Percentiles rank a stretch among this genome's conserved stretches.
Evolutionary conservation across 2,797 vertebrate species (phyloP).

Genomic region (Haliaeetus vocifer): DNA sequence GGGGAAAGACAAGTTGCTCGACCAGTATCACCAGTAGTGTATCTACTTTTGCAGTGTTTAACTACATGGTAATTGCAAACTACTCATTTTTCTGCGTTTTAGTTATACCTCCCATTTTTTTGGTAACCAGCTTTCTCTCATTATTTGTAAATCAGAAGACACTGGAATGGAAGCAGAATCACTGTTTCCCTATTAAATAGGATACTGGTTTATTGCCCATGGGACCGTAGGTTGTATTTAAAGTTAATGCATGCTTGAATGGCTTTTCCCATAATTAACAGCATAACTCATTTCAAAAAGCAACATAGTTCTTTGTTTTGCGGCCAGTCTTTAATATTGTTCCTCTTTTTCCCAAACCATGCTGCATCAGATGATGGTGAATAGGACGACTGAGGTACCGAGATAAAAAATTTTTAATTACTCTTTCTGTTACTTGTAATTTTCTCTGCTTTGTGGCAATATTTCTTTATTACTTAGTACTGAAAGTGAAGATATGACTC

Average conservation of each 20-base stretch:
- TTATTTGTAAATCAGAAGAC: background rate
- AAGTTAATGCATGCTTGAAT: constrained; percentile 36
- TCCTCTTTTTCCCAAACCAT: constrained; percentile 81
- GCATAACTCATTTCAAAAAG: constrained; percentile 21
- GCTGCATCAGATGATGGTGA: constrained; percentile 99
- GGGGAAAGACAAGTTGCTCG: background rate
- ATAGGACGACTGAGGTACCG: constrained; percentile 99
- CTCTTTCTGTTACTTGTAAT: constrained; percentile 26
- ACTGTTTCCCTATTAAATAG: background rate
- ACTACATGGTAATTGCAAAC: background rate
- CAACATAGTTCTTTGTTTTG: constrained; percentile 30
- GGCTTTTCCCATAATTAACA: constrained; percentile 32
- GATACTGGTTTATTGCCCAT: background rate
- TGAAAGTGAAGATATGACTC: background rate
- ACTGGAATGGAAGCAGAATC: background rate
- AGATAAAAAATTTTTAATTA: constrained; percentile 63
- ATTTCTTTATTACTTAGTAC: background rate
- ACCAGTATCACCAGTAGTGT: background rate
- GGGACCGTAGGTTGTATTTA: background rate
- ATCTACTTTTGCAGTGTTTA: background rate
- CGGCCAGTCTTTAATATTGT: constrained; percentile 74
- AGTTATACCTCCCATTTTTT: background rate
- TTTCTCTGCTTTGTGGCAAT: constrained; percentile 6
- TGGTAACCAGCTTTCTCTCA: background rate
- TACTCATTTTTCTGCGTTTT: background rate